Percentiles rank a stretch among this genome's conserved stretches.
Evolutionary conservation across 1,140 invertebrate species (phyloP).

Genomic region (Cotesia chilonis): DNA sequence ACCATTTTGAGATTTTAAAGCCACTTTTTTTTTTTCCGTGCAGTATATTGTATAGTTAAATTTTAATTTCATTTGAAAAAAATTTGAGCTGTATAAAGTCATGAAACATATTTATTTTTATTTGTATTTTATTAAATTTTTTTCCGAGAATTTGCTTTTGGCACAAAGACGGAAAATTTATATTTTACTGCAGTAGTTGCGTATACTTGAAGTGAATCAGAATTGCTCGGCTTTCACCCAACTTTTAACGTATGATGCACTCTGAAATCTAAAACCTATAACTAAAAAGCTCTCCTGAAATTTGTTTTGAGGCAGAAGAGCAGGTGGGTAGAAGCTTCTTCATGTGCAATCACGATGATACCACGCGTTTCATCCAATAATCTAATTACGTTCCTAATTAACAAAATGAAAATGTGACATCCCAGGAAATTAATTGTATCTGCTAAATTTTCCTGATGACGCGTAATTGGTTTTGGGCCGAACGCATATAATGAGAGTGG

Average conservation of each 20-base stretch:
- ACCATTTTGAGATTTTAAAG: no score
- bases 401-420: slow-evolving; percentile 17
- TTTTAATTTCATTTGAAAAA: no score
- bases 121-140: slow-evolving; percentile 13
- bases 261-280: background rate
- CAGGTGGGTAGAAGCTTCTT: background rate
- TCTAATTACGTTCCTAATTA: background rate
- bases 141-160: slow-evolving; percentile 1
- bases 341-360: background rate
- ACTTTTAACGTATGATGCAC: background rate
- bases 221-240: slow-evolving; percentile 1
- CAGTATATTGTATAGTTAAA: background rate
- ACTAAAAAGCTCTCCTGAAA: background rate
- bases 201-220: background rate
- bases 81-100: no score
- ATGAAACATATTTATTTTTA: background rate
- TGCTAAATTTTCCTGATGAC: slow-evolving; percentile 33
- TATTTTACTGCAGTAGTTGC: background rate
- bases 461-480: slow-evolving; percentile 31
- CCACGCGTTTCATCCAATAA: background rate
- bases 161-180: slow-evolving; percentile 10
- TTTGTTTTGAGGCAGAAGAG: no score
- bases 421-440: slow-evolving; percentile 21
- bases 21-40: no score
- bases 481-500: slow-evolving; percentile 30